Evolutionary conservation across 1,140 invertebrate species (phyloP), one percentile per base, ranked within the genome.

Genomic region (Phortica variegata): DNA sequence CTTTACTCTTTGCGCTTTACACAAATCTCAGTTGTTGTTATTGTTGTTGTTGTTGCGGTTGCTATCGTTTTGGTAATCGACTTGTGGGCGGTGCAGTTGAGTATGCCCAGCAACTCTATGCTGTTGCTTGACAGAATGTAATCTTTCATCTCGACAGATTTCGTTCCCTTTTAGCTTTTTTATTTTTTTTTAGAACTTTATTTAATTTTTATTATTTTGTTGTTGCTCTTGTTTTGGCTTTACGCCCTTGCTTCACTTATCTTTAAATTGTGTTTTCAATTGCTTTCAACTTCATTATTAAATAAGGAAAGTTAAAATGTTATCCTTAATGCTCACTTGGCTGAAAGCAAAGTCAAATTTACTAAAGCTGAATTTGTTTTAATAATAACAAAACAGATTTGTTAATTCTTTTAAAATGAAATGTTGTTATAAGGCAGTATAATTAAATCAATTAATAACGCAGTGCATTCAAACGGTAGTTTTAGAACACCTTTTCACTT

Each of bases 141-240:
- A 68, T 68, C 63, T 68, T 52, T 63, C 63, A 68, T 63, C 60
- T 66, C 54, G 60, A 49, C 62, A 60, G 63, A 68, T 66, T 60
- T 68, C 47, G n/a, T 54, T 23, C 21, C 20, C 32, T 38, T 46
- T 43, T 59, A 13, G 12, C 12, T 29, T 26, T 21, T 45, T 31
- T 23, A 29, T 40, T 32, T 17, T 17, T 31, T 42, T 38, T 38
- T 37, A 29, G 10, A 32, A 12, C 9, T n/a, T 21, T 29, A 10
- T 2, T 36, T 16, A 8, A 36, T 36, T 36, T 4, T 36, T 12
- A 5, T 12, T 10, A 31, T 38, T 16, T 16, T 17, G 13, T 15
- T 34, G 18, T 32, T 44, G 37, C 12, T 1, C 6, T 46, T 43
- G 33, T 13, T 23, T 43, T n/a, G 18, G 18, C 51, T 26, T 54